phyloP scores from a whole-genome alignment of 2,797 vertebrate genomes.

The Zenarchopterus dispar region DNA sequence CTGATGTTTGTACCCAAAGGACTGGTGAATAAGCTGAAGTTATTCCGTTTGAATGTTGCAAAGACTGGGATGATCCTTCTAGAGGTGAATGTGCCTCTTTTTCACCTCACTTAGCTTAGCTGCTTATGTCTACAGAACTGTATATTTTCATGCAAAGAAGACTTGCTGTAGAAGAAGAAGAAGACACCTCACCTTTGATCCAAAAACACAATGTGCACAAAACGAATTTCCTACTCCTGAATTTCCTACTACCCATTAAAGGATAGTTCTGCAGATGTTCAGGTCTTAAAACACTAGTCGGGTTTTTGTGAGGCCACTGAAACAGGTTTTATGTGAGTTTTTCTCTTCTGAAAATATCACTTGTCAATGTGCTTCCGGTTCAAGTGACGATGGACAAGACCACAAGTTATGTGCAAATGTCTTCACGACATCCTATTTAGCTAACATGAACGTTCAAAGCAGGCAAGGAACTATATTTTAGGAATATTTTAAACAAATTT shows the following conservation, averaged over 20 bases:
- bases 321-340: background rate
- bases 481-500: too few species aligned
- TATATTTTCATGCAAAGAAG: slow-evolving; percentile 28
- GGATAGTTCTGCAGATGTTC: background rate
- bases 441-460: too few species aligned
- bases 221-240: slow-evolving; percentile 5
- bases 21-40: slow-evolving; percentile 4
- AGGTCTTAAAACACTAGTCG: background rate
- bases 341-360: background rate
- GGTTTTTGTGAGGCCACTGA: background rate
- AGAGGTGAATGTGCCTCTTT: slow-evolving; percentile 10
- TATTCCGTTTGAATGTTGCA: slow-evolving; percentile 29
- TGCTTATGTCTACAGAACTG: slow-evolving; percentile 37
- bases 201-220: slow-evolving; percentile 24
- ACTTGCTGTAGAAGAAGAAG: background rate
- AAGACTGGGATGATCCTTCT: slow-evolving; percentile 6
- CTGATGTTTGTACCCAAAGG: slow-evolving; percentile 44
- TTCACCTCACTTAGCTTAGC: slow-evolving; percentile 13
- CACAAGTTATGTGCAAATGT: too few species aligned
- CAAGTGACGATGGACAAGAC: slow-evolving; percentile 1
- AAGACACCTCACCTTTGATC: slow-evolving; percentile 18
- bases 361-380: slow-evolving; percentile 4
- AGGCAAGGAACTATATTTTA: too few species aligned
- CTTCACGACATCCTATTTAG: too few species aligned
- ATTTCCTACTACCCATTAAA: background rate